These are phyloP conservation scores for Leptopilina drosophilae DNA, from an alignment of 2,888 invertebrate genomes.

Conservation along the genomic window DNA sequence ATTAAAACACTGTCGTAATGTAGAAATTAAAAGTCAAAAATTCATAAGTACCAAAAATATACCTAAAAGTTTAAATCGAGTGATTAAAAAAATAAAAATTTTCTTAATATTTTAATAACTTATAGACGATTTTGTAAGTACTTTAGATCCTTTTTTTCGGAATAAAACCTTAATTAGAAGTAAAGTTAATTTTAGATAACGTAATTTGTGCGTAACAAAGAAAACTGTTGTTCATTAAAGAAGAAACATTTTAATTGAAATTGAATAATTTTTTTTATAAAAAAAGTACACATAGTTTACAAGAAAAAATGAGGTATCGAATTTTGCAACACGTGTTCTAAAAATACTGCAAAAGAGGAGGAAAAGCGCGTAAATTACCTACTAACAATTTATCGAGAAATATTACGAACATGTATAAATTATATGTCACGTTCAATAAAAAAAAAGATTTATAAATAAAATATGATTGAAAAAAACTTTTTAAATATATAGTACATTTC, in stretches of 20 bases:
- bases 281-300: background rate
- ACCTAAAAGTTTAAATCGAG: too few relatives aligned
- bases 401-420: conserved; percentile 5
- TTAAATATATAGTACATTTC: too few relatives aligned
- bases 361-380: background rate
- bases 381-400: background rate
- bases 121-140: too few relatives aligned
- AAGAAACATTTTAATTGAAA: background rate
- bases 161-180: too few relatives aligned
- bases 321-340: background rate
- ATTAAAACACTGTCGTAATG: too few relatives aligned
- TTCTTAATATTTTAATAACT: too few relatives aligned
- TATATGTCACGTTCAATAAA: background rate
- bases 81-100: too few relatives aligned
- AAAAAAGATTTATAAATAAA: background rate
- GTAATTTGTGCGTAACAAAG: background rate
- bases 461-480: background rate
- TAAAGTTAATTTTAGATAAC: background rate
- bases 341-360: background rate
- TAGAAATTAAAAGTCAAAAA: too few relatives aligned
- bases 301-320: background rate
- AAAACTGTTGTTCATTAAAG: background rate
- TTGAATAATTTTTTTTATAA: background rate
- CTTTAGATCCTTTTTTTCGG: too few relatives aligned
- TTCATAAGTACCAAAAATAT: too few relatives aligned